phyloP scores from a whole-genome alignment of 1,140 invertebrate genomes.

The Drosophila sulfurigaster region DNA sequence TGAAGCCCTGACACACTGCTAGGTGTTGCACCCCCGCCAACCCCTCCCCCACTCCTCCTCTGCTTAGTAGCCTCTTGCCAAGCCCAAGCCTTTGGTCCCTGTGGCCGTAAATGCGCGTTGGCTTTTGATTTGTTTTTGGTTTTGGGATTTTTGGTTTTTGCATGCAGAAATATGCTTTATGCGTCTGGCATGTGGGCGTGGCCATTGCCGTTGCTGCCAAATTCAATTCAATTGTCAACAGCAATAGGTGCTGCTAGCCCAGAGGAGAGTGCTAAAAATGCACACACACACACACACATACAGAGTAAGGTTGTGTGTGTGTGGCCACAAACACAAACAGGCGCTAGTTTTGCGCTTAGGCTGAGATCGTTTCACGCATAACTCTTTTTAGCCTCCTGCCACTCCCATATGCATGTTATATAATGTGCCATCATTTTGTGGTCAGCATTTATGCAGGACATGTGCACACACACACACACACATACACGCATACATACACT shows the following conservation, averaged over 20 bases:
- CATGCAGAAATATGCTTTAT: constrained; percentile 81
- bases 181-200: constrained; percentile 62
- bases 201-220: constrained; percentile 57
- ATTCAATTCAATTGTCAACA: constrained; percentile 84
- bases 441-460: constrained; percentile 81
- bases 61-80: no score
- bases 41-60: not conserved
- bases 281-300: not conserved
- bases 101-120: constrained; percentile 32
- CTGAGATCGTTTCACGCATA: constrained; percentile 47
- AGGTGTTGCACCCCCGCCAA: constrained; percentile 24
- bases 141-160: constrained; percentile 50
- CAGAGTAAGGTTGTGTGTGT: not conserved
- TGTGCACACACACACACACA: constrained; percentile 49
- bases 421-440: constrained; percentile 83
- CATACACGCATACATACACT: constrained; percentile 9
- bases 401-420: constrained; percentile 57
- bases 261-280: constrained; percentile 4
- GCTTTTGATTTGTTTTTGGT: constrained; percentile 61
- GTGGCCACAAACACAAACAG: constrained; percentile 51
- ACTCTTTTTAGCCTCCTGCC: constrained; percentile 6
- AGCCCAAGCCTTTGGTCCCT: not conserved
- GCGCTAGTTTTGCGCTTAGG: constrained; percentile 50
- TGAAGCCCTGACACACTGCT: constrained; percentile 23
- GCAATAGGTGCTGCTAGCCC: constrained; percentile 29